Evolutionary conservation across 2,113 vertebrate species (phyloP), one percentile per base, ranked within the genome.

Genomic region (Sula dactylatra): DNA sequence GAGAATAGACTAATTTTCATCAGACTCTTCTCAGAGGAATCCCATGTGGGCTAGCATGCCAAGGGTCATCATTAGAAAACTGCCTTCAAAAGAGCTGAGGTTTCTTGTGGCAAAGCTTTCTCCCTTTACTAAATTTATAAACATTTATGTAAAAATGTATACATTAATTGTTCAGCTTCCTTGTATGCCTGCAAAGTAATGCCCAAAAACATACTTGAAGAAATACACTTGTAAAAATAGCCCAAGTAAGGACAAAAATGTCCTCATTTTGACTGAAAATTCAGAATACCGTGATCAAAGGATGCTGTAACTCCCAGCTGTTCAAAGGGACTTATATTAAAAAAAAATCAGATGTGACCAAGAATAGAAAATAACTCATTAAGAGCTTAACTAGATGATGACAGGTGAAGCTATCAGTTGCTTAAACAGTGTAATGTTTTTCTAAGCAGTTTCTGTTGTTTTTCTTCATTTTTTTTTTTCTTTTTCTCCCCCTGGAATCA

Each of bases 31-130:
- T 99, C 97, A 55, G 98, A 98, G 98, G 98, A 98, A 98, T 99
- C 99, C 99, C 99, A 98, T 98, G 99, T 99, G 99, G 98, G 98
- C 97, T 97, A 98, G 98, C 98, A 99, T 98, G 99, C 99, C 99
- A 99, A 99, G 99, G 99, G 99, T 99, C 99, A 99, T 99, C 99
- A 99, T 99, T 99, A 99, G 98, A 99, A 98, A 98, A 97, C 98
- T 97, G 98, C 98, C 98, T 99, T 99, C 98, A 99, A 98, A 98
- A 98, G 98, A 99, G 96, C 96, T 72, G 95, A 97, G 97, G 98
- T 97, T 98, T 99, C 99, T 98, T 94, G 96, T 99, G 98, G 98
- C 98, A 98, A 97, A 97, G 97, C 98, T 98, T 95, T 98, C 97
- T 98, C 97, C 96, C 98, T 98, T 98, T 98, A 98, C 98, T 99